These are phyloP conservation scores for Serilophus lunatus DNA, from an alignment of 2,113 vertebrate species.

Conservation along the genomic window DNA sequence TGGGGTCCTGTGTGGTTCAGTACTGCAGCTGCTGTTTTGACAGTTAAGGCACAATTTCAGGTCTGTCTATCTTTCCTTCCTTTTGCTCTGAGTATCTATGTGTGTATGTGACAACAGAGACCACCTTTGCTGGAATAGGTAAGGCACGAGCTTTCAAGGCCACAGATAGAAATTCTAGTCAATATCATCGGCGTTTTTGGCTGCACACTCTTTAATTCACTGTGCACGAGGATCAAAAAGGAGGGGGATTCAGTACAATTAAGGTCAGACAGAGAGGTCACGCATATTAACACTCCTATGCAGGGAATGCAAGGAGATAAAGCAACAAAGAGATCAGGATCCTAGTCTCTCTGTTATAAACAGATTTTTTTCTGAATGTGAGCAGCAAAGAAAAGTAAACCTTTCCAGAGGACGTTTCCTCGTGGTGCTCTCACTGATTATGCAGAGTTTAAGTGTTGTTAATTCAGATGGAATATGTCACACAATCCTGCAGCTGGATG, in stretches of 20 bases:
- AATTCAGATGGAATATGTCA: constrained; percentile 22
- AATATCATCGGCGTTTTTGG: background rate
- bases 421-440: background rate
- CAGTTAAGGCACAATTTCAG: background rate
- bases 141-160: background rate
- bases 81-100: background rate
- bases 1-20: background rate
- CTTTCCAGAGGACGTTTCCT: background rate
- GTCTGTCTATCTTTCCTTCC: background rate
- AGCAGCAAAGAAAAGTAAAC: background rate
- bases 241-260: background rate
- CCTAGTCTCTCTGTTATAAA: background rate
- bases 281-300: background rate
- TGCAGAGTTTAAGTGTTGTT: constrained; percentile 31
- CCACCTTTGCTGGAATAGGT: background rate
- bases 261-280: background rate
- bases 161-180: background rate
- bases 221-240: background rate
- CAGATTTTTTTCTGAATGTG: background rate
- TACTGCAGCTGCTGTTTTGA: background rate
- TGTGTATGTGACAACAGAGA: background rate
- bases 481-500: constrained; percentile 10
- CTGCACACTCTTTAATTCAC: background rate
- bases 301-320: background rate
- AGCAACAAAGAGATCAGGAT: background rate